These are phyloP conservation scores for Cotesia congregata DNA, from an alignment of 2,888 invertebrate species.

Conservation along the genomic window DNA sequence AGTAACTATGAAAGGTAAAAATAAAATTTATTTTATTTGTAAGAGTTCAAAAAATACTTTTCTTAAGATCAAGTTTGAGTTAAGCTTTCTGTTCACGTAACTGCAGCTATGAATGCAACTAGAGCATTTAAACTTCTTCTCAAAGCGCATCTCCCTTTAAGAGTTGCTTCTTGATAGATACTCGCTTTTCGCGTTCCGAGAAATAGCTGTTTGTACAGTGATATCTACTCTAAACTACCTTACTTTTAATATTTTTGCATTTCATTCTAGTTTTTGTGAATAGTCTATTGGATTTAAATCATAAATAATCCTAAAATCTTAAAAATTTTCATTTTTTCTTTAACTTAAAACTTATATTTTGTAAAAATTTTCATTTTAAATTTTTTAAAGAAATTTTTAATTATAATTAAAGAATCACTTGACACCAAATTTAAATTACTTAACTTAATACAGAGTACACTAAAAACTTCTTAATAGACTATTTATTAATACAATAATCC, in stretches of 20 bases:
- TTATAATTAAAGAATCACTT: neutral
- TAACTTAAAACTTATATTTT: too few species aligned
- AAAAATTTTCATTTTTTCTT: too few species aligned
- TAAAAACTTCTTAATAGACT: neutral
- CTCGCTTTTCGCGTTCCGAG: neutral
- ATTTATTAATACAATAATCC: neutral
- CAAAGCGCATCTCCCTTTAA: slow-evolving; percentile 25
- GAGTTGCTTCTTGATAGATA: slow-evolving; percentile 12
- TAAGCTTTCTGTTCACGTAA: slow-evolving; percentile 20
- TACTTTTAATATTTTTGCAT: neutral
- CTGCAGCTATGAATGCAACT: slow-evolving; percentile 32
- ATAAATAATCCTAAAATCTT: too few species aligned
- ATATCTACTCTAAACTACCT: neutral
- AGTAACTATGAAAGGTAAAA: slow-evolving; percentile 25
- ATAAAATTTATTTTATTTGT: neutral
- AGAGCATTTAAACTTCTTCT: slow-evolving; percentile 38
- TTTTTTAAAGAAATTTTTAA: neutral
- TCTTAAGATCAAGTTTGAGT: slow-evolving; percentile 25
- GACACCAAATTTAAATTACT: neutral
- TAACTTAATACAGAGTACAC: too few species aligned
- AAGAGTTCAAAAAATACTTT: slow-evolving; percentile 1
- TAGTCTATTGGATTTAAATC: too few species aligned
- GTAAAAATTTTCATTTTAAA: neutral
- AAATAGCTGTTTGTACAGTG: slow-evolving; percentile 4
- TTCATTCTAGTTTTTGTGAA: too few species aligned